These are phyloP conservation scores for Chrysina gloriosa DNA, from an alignment of 2,888 invertebrate genomes.

Conservation along the genomic window DNA sequence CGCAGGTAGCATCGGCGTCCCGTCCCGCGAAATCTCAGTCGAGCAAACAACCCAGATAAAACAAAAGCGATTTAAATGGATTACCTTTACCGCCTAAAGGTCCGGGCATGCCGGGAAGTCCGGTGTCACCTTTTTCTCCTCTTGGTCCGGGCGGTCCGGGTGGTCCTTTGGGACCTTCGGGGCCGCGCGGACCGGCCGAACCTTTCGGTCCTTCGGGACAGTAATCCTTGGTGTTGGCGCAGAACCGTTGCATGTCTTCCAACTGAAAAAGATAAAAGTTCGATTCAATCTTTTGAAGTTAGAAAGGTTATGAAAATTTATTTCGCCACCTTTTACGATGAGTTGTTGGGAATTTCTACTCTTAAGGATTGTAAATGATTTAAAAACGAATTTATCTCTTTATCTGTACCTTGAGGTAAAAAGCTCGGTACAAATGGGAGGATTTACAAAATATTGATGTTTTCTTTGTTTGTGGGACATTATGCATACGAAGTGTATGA, in stretches of 20 bases:
- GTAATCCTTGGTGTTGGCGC: slow-evolving; percentile 81
- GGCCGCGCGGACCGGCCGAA: slow-evolving; percentile 64
- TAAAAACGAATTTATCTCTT: no score
- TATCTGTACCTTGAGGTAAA: no score
- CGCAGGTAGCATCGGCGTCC: background rate
- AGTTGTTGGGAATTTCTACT: no score
- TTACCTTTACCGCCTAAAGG: slow-evolving; percentile 67
- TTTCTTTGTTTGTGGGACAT: no score
- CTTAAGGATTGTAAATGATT: no score
- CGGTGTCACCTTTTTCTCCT: slow-evolving; percentile 77
- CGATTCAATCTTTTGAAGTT: slow-evolving; percentile 7
- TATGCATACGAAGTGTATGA: no score
- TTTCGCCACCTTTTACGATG: no score
- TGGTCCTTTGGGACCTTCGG: slow-evolving; percentile 51
- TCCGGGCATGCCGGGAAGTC: slow-evolving; percentile 73
- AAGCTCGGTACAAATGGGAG: no score
- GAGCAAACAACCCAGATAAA: slow-evolving; percentile 19
- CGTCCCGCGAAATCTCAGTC: background rate
- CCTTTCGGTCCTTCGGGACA: slow-evolving; percentile 78
- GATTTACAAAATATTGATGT: no score
- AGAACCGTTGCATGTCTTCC: slow-evolving; percentile 85
- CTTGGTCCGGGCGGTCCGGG: slow-evolving; percentile 74
- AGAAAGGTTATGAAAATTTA: no score
- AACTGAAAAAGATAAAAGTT: slow-evolving; percentile 69
- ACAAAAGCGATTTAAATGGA: slow-evolving; percentile 27